Evolutionary conservation across 1,140 invertebrate genomes (phyloP).

Genomic region (Pseudomyrmex concolor): DNA sequence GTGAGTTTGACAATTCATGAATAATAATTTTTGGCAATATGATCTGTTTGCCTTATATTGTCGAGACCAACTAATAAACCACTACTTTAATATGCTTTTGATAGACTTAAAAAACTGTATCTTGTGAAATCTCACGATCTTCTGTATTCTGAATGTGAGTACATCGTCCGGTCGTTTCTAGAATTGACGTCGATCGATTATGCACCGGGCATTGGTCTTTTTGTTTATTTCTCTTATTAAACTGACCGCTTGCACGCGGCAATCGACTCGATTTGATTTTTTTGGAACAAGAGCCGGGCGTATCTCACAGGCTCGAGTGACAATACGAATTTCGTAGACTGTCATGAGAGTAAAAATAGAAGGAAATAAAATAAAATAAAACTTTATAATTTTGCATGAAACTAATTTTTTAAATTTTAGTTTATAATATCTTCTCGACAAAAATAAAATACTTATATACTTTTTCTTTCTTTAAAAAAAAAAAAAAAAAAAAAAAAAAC

Average conservation of each 20-base stretch:
- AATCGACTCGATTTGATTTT: conserved; percentile 46
- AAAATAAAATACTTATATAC: conserved; percentile 78
- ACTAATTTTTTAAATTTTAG: conserved; percentile 79
- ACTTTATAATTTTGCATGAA: conserved; percentile 78
- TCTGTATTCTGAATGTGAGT: conserved; percentile 22
- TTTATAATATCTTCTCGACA: conserved; percentile 77
- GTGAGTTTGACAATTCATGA: too few species aligned
- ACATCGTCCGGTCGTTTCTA: conserved; percentile 49
- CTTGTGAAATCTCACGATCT: background rate
- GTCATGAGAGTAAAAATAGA: conserved; percentile 58
- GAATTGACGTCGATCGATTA: conserved; percentile 34
- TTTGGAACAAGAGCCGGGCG: conserved; percentile 44
- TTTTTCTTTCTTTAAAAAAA: conserved; percentile 72
- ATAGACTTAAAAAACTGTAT: background rate
- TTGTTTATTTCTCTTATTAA: conserved; percentile 29
- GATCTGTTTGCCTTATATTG: background rate
- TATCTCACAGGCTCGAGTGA: conserved; percentile 57
- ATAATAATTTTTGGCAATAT: too few species aligned
- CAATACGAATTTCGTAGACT: conserved; percentile 49
- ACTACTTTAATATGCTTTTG: background rate
- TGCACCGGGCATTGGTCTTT: conserved; percentile 8
- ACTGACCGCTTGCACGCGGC: conserved; percentile 6
- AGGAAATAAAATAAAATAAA: conserved; percentile 67
- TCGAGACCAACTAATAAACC: background rate
- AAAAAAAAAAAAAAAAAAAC: too few species aligned